phyloP scores from a whole-genome alignment of 2,888 invertebrate genomes.

The Erpobdella octoculata region DNA sequence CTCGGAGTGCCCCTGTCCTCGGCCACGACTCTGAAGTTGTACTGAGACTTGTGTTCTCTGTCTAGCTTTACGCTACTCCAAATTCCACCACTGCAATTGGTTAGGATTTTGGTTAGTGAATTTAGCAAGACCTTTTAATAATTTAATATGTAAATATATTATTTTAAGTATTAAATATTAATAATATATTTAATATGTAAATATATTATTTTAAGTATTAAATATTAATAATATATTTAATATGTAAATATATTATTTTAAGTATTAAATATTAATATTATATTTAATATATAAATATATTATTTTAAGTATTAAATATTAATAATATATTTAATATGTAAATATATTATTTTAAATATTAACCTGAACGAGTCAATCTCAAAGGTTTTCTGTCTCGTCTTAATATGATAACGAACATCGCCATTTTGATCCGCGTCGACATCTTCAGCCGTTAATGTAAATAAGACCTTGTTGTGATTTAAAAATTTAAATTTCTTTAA shows the following conservation, averaged over 20 bases:
- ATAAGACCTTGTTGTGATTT: too few relatives aligned
- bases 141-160: too few relatives aligned
- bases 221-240: too few relatives aligned
- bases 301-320: too few relatives aligned
- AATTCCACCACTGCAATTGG: neutral
- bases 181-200: too few relatives aligned
- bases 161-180: too few relatives aligned
- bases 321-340: neutral
- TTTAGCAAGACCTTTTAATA: too few relatives aligned
- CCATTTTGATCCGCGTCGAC: neutral
- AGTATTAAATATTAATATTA: too few relatives aligned
- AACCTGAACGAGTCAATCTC: neutral
- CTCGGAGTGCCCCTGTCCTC: neutral
- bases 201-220: too few relatives aligned
- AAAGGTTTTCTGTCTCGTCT: conserved; percentile 2
- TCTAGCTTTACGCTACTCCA: neutral
- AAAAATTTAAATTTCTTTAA: neutral
- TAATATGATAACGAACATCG: neutral
- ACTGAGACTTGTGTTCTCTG: neutral
- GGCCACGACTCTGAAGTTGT: neutral
- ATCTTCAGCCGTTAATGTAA: neutral
- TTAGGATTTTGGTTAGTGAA: too few relatives aligned
- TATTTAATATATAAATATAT: too few relatives aligned
- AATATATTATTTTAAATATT: neutral
- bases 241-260: too few relatives aligned